Percentiles rank a stretch among this genome's conserved stretches.
Evolutionary conservation across 1,140 invertebrate species (phyloP).

Genomic region (Brachionus angularis): DNA sequence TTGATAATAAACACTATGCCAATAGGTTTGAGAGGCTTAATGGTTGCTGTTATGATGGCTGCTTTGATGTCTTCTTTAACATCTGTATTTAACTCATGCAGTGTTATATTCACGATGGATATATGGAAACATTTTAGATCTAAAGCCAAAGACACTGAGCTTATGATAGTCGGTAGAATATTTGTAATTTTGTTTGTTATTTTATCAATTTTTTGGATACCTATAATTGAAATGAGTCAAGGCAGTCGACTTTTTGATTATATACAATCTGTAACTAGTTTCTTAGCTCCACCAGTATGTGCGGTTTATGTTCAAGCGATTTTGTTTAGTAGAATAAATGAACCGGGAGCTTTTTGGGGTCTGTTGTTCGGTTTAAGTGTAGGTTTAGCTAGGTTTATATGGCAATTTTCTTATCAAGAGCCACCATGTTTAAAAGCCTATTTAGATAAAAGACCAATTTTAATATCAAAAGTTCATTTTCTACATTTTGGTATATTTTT

Average conservation of each 20-base stretch:
- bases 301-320: conserved; percentile 61
- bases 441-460: conserved; percentile 34
- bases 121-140: conserved; percentile 60
- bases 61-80: conserved; percentile 62
- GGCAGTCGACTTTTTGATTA: conserved; percentile 62
- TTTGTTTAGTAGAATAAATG: conserved; percentile 60
- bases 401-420: conserved; percentile 50
- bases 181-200: conserved; percentile 61
- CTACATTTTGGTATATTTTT: conserved; percentile 54
- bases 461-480: conserved; percentile 50
- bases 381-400: conserved; percentile 55
- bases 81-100: conserved; percentile 62
- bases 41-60: conserved; percentile 63
- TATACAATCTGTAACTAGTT: conserved; percentile 62
- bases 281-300: conserved; percentile 62
- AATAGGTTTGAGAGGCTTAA: conserved; percentile 55
- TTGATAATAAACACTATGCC: conserved; percentile 54
- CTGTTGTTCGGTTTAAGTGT: conserved; percentile 59
- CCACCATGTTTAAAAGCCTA: conserved; percentile 49
- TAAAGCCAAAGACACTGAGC: conserved; percentile 58
- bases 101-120: conserved; percentile 63
- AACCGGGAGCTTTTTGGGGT: conserved; percentile 62
- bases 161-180: conserved; percentile 60
- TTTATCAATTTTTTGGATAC: conserved; percentile 62
- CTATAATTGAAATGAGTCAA: conserved; percentile 59